Evolutionary conservation across 2,888 invertebrate species (phyloP), one percentile per base, ranked within the genome.

Genomic region (Spisula subtruncata): DNA sequence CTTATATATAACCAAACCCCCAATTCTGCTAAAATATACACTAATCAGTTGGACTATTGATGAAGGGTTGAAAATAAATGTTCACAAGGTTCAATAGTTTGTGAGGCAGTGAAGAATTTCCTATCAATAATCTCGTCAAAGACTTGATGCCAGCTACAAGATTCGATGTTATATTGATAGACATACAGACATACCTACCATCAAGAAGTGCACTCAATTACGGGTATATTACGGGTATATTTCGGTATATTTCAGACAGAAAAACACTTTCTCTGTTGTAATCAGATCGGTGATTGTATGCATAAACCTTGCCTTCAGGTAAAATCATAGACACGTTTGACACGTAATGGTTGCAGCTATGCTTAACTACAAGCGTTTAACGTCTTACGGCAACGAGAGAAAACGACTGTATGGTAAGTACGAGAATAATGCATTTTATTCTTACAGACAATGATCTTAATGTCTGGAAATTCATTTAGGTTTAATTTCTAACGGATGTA

Each of bases 241-340:
- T n/a, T n/a, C n/a, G n/a, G n/a, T 35, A 32, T 32, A 75, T 18
- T 75, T 75, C 75, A 32, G 75, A 75, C 75, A 75, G 35, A 75
- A 75, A 35, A 35, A 75, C 12, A 32, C 18, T 29, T 16, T 35
- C 16, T 32, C 16, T 32, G n/a, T 2, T 75, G 75, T 16, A 75
- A 75, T 75, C 75, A 75, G 75, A 75, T 35, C n/a, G 6, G 60
- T n/a, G 25, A 66, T 66, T 66, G 60, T 18, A 18, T 35, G 35
- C 75, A 75, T 75, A 35, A 32, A 75, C 29, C 25, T 35, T 32
- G 35, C 75, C 75, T 35, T 35, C 16, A 32, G 75, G 75, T 75
- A 32, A 18, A 32, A 32, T 75, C 18, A 18, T 75, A 35, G 35
- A 35, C 29, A 75, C 35, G 35, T 75, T 32, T 75, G 75, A 75